Base-by-base conservation (phyloP, 2,888 invertebrate genomes). In the Electrophaes corylata region DNA sequence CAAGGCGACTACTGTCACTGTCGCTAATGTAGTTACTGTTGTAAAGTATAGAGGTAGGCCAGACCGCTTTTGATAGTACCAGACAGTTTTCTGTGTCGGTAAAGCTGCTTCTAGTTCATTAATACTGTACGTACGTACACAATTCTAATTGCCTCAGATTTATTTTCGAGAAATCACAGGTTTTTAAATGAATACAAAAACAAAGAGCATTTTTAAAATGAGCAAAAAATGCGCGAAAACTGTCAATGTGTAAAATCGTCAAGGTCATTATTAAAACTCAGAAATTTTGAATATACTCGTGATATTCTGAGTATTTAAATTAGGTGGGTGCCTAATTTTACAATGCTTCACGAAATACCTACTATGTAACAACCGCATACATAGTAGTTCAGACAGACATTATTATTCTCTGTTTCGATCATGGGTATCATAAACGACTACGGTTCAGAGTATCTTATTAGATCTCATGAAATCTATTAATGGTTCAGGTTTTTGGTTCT, bases 171-270 rank as follows among this genome's bases (percentile, higher is more conserved):
- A 33, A 23, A 47, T 48, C 43, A 41, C 40, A 45, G 12, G 29
- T 48, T 33, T 10, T 39, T 49, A 53, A 54, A 58, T 5, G 26
- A 29, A 29, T 10, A 10, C 26, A 29, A 29, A 29, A 29, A 29
- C 26, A 52, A 44, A 26, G 45, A 52, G 19, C 14, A 29, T 48
- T 31, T 49, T 35, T 49, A 44, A 57, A 41, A 31, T 35, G 23
- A 11, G 26, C 29, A 65, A 63, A 62, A 60, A 57, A 31, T 39
- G 11, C 49, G 41, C 29, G 46, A 57, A 57, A 54, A 54, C 31
- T 51, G 56, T 46, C 60, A 51, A 49, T 60, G 49, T 52, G 40
- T 41, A 44, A 57, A 58, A 57, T 59, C 18, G 35, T 59, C 55
- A 61, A 61, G 43, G 45, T 48, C 53, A 39, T 12, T 41, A 35